Conservation (phyloP, 2,797 vertebrate species). For the Sparidentex hasta region DNA sequence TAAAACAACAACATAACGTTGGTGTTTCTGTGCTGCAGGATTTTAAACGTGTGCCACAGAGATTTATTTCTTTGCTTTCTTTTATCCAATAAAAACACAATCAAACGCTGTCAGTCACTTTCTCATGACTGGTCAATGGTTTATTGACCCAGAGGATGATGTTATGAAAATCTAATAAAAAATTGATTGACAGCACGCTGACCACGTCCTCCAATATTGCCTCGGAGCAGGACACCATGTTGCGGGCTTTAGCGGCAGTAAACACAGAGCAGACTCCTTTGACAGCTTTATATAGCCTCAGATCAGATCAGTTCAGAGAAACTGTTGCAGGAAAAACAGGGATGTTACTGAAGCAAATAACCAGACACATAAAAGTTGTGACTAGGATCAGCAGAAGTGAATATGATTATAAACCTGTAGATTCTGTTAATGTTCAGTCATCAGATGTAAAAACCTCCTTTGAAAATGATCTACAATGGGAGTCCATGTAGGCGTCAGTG, state of each 20-base stretch:
- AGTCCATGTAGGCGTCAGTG: no score
- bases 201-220: not conserved
- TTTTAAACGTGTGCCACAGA: not conserved
- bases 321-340: not conserved
- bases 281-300: not conserved
- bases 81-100: constrained; percentile 22
- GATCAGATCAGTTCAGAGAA: not conserved
- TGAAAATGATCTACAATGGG: no score
- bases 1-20: no score
- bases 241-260: not conserved
- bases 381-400: not conserved
- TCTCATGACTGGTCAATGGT: not conserved
- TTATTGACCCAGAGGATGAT: constrained; percentile 31
- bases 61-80: not conserved
- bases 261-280: not conserved
- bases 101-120: constrained; percentile 15
- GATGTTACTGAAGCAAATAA: not conserved
- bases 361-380: not conserved
- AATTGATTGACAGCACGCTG: constrained; percentile 8
- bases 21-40: not conserved
- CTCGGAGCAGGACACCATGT: not conserved
- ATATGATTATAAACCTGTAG: not conserved
- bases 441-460: no score
- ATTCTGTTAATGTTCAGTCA: not conserved
- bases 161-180: constrained; percentile 34